Evolutionary conservation across 2,113 vertebrate genomes (phyloP).

Genomic region (Osmerus mordax): DNA sequence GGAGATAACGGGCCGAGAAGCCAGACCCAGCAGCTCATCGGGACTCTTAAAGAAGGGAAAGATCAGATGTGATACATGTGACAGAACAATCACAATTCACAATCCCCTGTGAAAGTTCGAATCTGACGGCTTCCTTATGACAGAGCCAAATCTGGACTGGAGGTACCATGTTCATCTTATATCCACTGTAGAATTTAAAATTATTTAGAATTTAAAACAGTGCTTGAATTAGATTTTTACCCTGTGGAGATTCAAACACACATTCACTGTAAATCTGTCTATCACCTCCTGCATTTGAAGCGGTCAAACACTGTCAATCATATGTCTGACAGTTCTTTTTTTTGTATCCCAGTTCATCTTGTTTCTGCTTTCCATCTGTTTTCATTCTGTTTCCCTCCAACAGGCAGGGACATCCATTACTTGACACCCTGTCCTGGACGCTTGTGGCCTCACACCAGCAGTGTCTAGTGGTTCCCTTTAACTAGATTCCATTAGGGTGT

Average conservation of each 20-base stretch:
- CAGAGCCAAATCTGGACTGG: not conserved
- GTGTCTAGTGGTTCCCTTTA: slow-evolving; percentile 33
- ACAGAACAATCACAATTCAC: too few species aligned
- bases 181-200: not conserved
- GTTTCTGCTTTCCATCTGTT: not conserved
- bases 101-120: not conserved
- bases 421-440: slow-evolving; percentile 15
- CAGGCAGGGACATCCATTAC: slow-evolving; percentile 28
- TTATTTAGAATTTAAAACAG: not conserved
- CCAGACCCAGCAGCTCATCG: not conserved
- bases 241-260: not conserved
- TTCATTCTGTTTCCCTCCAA: not conserved
- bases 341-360: not conserved
- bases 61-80: too few species aligned
- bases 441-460: slow-evolving; percentile 34
- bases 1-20: not conserved
- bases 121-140: not conserved
- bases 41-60: too few species aligned
- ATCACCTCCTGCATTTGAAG: not conserved
- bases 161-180: not conserved
- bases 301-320: too few species aligned
- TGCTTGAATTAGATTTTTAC: not conserved
- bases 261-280: not conserved
- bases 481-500: slow-evolving; percentile 36
- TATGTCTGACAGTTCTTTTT: not conserved